These are phyloP conservation scores for Python bivittatus DNA, from an alignment of 2,113 vertebrate species.

Conservation along the genomic window DNA sequence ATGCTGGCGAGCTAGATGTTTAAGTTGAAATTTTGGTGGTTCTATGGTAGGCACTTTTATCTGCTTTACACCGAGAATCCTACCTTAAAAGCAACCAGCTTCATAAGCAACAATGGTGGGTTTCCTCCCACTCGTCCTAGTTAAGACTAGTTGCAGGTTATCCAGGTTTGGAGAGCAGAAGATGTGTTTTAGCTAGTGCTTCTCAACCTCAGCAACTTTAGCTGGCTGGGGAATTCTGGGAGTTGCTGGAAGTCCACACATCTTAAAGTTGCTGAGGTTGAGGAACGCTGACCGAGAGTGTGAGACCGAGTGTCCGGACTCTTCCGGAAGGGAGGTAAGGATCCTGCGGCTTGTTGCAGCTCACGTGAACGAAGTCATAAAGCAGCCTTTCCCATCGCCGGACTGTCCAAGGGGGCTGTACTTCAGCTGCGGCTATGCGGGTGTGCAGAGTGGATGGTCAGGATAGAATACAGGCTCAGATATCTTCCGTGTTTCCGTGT, in stretches of 20 bases:
- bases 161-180: background rate
- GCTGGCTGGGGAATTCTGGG: background rate
- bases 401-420: too few relatives aligned
- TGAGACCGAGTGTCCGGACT: too few relatives aligned
- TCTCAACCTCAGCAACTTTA: background rate
- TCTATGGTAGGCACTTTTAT: too few relatives aligned
- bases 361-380: too few relatives aligned
- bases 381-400: too few relatives aligned
- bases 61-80: too few relatives aligned
- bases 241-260: background rate
- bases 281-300: background rate
- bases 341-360: too few relatives aligned
- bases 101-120: background rate
- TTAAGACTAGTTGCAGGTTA: background rate
- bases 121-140: background rate
- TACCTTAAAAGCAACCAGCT: background rate
- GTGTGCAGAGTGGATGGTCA: too few relatives aligned
- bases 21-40: too few relatives aligned
- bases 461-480: background rate
- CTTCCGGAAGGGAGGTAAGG: too few relatives aligned
- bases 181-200: background rate
- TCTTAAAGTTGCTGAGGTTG: background rate
- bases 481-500: background rate
- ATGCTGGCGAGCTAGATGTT: too few relatives aligned
- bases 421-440: too few relatives aligned